Conservation (phyloP, 23 tunicate species). For the Phallusia fumigata region DNA sequence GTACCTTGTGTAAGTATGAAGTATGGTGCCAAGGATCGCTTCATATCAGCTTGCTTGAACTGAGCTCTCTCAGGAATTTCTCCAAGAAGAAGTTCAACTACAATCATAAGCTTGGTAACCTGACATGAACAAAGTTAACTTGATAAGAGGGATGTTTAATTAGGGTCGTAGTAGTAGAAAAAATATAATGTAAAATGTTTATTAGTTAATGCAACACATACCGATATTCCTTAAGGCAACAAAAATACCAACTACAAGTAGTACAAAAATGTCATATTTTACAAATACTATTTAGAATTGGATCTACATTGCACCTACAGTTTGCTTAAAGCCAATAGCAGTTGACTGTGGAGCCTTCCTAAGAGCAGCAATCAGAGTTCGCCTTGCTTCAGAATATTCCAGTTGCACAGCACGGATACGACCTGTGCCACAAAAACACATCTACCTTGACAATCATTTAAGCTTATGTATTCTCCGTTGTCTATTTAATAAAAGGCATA, state of each 20-base stretch:
- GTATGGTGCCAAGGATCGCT: slow-evolving; percentile 53
- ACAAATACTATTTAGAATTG: neutral
- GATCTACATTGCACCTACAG: slow-evolving; percentile 23
- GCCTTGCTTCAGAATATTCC: slow-evolving; percentile 73
- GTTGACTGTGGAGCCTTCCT: slow-evolving; percentile 82
- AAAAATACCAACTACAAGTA: neutral
- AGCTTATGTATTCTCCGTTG: too few relatives aligned
- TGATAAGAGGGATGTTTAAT: too few relatives aligned
- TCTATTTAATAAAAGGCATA: too few relatives aligned
- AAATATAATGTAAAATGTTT: too few relatives aligned
- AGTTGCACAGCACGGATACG: slow-evolving; percentile 87
- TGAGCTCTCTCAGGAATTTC: slow-evolving; percentile 84
- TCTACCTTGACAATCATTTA: neutral
- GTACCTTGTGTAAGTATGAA: slow-evolving; percentile 69
- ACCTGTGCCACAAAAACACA: slow-evolving; percentile 23
- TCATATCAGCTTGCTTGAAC: slow-evolving; percentile 75
- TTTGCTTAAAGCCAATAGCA: slow-evolving; percentile 81
- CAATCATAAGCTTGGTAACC: slow-evolving; percentile 80
- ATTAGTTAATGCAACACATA: too few relatives aligned
- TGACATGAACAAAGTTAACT: neutral
- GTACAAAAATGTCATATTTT: neutral
- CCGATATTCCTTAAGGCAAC: neutral
- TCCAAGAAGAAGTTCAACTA: slow-evolving; percentile 87
- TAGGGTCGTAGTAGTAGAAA: too few relatives aligned
- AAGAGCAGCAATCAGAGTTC: slow-evolving; percentile 62